A percentile compares a stretch with the other conserved stretches of the same genome.
phyloP scores from a whole-genome alignment of 2,888 invertebrate genomes.

The Anthoptus insignis region DNA sequence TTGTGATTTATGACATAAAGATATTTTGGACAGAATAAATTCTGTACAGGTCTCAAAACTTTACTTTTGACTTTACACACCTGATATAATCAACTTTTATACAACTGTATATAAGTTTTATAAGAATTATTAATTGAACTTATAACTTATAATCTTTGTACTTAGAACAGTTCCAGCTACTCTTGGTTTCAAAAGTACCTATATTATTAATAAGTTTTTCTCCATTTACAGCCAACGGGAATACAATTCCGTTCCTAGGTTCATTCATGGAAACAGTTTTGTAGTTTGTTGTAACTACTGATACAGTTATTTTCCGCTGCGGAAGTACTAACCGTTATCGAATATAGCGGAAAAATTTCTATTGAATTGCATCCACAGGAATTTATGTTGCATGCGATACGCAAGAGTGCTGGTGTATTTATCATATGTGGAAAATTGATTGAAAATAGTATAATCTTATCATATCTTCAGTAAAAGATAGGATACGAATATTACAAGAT shows the following conservation, averaged over 20 bases:
- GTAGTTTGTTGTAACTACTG: slow-evolving; percentile 23
- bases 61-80: no score
- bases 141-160: no score
- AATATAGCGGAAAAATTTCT: slow-evolving; percentile 20
- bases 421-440: neutral
- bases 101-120: no score
- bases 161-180: no score
- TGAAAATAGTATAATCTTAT: neutral
- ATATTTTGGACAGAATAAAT: no score
- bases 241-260: neutral
- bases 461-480: neutral
- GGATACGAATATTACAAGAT: neutral
- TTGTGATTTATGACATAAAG: no score
- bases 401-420: neutral
- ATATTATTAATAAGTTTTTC: no score
- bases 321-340: slow-evolving; percentile 24
- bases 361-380: neutral
- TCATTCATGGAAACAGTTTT: slow-evolving; percentile 24
- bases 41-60: no score
- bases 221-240: neutral
- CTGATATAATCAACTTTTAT: no score
- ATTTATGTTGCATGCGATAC: slow-evolving; percentile 2
- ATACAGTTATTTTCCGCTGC: slow-evolving; percentile 19
- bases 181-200: no score
- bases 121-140: no score